phyloP scores from a whole-genome alignment of 2,888 invertebrate genomes.

The Polydrusus cervinus region DNA sequence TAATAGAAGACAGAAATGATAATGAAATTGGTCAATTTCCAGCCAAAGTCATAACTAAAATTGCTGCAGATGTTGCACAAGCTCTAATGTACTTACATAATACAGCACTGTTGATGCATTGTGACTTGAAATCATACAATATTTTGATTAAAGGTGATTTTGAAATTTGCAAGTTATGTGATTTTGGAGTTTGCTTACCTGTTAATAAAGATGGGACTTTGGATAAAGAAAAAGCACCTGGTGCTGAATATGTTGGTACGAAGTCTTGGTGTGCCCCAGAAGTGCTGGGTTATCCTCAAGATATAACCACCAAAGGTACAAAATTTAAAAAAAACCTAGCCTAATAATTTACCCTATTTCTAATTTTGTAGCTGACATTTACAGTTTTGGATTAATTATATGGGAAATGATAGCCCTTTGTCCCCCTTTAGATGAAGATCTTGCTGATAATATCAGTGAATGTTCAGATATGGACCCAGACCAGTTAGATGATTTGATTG shows the following conservation, averaged over 20 bases:
- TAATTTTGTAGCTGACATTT: slow-evolving; percentile 78
- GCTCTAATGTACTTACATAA: slow-evolving; percentile 87
- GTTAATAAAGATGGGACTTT: slow-evolving; percentile 78
- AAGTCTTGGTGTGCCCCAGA: slow-evolving; percentile 88
- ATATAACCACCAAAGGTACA: slow-evolving; percentile 76
- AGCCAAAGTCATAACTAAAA: slow-evolving; percentile 78
- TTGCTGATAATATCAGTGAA: slow-evolving; percentile 66
- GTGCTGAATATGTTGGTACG: slow-evolving; percentile 81
- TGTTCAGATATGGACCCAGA: slow-evolving; percentile 55
- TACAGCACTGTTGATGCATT: slow-evolving; percentile 81
- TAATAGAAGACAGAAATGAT: slow-evolving; percentile 81
- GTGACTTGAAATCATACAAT: slow-evolving; percentile 90
- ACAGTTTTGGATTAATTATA: slow-evolving; percentile 84
- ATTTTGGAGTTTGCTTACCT: slow-evolving; percentile 88
- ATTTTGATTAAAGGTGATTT: slow-evolving; percentile 85
- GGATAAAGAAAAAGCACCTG: slow-evolving; percentile 73
- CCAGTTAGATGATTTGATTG: slow-evolving; percentile 46
- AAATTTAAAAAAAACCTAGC: background rate
- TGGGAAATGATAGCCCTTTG: slow-evolving; percentile 88
- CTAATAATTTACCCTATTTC: background rate
- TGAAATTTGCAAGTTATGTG: slow-evolving; percentile 84
- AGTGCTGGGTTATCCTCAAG: slow-evolving; percentile 75
- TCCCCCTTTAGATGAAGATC: slow-evolving; percentile 73
- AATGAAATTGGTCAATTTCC: slow-evolving; percentile 75
- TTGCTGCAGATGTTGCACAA: slow-evolving; percentile 79